Conservation (phyloP, 2,797 vertebrate species). For the Atherinosoma microstoma region DNA sequence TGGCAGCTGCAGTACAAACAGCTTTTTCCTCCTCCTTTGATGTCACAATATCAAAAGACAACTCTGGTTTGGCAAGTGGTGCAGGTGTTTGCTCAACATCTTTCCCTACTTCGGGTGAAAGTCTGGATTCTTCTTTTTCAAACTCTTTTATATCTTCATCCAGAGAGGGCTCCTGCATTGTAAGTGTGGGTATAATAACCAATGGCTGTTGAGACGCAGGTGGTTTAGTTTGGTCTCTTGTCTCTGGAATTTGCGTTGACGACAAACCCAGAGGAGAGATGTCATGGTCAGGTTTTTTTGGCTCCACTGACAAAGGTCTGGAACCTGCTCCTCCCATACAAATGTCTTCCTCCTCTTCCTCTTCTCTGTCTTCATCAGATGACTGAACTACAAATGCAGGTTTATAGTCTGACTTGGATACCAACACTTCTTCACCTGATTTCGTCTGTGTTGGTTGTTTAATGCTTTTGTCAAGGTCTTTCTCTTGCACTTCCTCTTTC, state of each 20-base stretch:
- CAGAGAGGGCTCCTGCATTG: constrained; percentile 76
- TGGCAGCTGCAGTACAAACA: constrained; percentile 16
- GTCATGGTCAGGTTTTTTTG: constrained; percentile 69
- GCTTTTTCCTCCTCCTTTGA: constrained; percentile 43
- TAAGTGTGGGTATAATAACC: constrained; percentile 66
- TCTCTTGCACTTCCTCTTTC: constrained; percentile 77
- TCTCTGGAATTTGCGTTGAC: constrained; percentile 23
- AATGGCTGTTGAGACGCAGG: constrained; percentile 39
- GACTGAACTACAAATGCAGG: constrained; percentile 77
- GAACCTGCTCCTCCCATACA: constrained; percentile 83
- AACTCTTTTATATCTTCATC: constrained; percentile 70
- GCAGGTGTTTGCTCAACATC: constrained; percentile 46
- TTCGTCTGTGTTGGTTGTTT: constrained; percentile 50
- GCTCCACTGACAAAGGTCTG: constrained; percentile 73
- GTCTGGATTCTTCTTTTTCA: constrained; percentile 50
- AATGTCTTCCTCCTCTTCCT: constrained; percentile 82
- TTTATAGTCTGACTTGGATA: constrained; percentile 62
- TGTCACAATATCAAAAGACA: constrained; percentile 33
- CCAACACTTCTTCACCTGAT: constrained; percentile 38
- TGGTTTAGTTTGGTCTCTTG: constrained; percentile 55
- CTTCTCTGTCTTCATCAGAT: constrained; percentile 83
- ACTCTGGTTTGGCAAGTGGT: constrained; percentile 51
- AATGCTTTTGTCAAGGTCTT: constrained; percentile 65
- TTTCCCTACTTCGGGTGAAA: constrained; percentile 52
- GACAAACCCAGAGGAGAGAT: constrained; percentile 46